Percentiles rank a stretch among this genome's conserved stretches.
Conservation (phyloP, 1,140 invertebrate species). For the Drusus annulatus region DNA sequence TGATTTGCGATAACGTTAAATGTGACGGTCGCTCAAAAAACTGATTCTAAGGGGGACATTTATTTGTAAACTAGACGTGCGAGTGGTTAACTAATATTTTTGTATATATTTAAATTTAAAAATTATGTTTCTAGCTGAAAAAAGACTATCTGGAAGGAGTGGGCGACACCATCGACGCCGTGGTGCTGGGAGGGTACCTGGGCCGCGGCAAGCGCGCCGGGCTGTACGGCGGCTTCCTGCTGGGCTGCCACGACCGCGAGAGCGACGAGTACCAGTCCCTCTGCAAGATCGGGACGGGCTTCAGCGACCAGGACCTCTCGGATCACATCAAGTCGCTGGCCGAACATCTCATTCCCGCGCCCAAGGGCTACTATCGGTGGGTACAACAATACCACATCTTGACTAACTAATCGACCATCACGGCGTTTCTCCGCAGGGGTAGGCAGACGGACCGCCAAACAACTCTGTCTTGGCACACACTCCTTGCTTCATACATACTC, state of each 20-base stretch:
- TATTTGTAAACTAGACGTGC: too few relatives aligned
- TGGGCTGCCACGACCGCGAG: slow-evolving; percentile 96
- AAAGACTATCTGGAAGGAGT: slow-evolving; percentile 98
- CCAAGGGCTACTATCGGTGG: slow-evolving; percentile 88
- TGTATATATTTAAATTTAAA: too few relatives aligned
- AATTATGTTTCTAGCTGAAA: slow-evolving; percentile 76
- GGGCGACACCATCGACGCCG: slow-evolving; percentile 94
- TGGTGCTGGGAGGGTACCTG: slow-evolving; percentile 95
- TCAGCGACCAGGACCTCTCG: slow-evolving; percentile 92
- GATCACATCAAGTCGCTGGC: slow-evolving; percentile 86
- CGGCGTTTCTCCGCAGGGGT: too few relatives aligned
- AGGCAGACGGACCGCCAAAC: too few relatives aligned
- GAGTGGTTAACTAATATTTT: too few relatives aligned
- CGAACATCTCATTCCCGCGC: slow-evolving; percentile 78
- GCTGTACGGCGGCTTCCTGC: slow-evolving; percentile 94
- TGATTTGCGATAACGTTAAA: too few relatives aligned
- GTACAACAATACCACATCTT: background rate
- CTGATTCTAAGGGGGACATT: too few relatives aligned
- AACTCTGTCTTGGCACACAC: too few relatives aligned
- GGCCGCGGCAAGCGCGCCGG: slow-evolving; percentile 97
- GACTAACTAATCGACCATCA: too few relatives aligned
- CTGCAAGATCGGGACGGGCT: slow-evolving; percentile 96
- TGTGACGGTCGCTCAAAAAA: too few relatives aligned
- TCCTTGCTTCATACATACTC: too few relatives aligned
- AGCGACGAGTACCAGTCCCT: slow-evolving; percentile 93